phyloP scores from a whole-genome alignment of 2,797 vertebrate genomes.

The Eidolon dupreanum region DNA sequence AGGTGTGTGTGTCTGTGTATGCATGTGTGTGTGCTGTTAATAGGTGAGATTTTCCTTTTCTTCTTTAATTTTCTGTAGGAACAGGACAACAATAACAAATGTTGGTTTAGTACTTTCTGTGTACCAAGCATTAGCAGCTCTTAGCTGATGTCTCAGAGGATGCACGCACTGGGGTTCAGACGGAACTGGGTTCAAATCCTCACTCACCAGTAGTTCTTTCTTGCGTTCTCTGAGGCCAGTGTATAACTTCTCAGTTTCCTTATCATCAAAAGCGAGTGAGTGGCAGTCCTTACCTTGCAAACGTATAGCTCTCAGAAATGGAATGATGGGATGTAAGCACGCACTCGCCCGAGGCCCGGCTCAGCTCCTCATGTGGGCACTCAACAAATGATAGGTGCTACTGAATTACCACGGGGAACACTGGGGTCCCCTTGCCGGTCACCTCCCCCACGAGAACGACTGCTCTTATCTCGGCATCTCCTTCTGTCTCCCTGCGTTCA shows the following conservation, averaged over 20 bases:
- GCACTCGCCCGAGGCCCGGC: neutral
- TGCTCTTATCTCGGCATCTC: neutral
- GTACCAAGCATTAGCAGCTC: neutral
- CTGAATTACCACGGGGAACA: neutral
- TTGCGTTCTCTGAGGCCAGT: neutral
- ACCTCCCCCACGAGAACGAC: too few species aligned
- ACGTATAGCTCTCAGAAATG: neutral
- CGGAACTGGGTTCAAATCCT: neutral
- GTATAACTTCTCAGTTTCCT: neutral
- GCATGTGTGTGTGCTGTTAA: neutral
- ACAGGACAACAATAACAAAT: neutral
- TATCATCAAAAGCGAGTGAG: neutral
- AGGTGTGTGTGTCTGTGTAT: neutral
- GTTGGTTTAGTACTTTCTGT: neutral
- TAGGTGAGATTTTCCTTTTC: neutral
- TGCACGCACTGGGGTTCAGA: accelerated
- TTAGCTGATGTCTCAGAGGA: neutral
- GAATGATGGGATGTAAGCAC: neutral
- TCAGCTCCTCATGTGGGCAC: too few species aligned
- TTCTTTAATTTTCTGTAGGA: neutral
- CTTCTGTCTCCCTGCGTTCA: neutral
- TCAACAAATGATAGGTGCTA: too few species aligned
- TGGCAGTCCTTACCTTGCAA: neutral
- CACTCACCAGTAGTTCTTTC: too few species aligned
- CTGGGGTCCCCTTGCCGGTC: too few species aligned